phyloP scores from a whole-genome alignment of 1,140 invertebrate genomes.

The Lordiphosa collinella region DNA sequence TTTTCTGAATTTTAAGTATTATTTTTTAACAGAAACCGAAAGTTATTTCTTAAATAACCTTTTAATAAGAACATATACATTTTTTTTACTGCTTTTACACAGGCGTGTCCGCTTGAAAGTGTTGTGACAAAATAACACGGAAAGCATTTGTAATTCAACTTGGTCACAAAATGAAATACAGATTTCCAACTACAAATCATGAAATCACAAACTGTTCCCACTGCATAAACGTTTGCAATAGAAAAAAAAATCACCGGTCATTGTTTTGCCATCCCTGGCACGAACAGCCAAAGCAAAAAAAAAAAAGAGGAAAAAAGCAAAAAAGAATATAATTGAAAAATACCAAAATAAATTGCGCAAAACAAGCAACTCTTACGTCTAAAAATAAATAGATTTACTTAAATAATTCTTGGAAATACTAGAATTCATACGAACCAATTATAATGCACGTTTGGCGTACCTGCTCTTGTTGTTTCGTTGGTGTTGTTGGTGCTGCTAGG shows the following conservation, averaged over 20 bases:
- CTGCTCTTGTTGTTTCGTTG: conserved; percentile 20
- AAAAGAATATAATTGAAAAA: conserved; percentile 53
- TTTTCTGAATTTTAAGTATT: too few species aligned
- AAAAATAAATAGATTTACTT: conserved; percentile 61
- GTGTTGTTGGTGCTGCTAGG: conserved; percentile 1
- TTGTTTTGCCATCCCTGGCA: conserved; percentile 50
- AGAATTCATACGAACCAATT: conserved; percentile 25
- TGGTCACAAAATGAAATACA: too few species aligned
- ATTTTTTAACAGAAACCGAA: too few species aligned
- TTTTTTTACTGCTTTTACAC: too few species aligned
- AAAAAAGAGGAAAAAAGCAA: conserved; percentile 42
- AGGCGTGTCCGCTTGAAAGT: too few species aligned
- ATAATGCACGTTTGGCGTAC: conserved; percentile 46
- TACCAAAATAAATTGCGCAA: conserved; percentile 64
- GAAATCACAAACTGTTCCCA: background rate
- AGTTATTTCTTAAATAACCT: too few species aligned
- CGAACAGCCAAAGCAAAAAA: conserved; percentile 9
- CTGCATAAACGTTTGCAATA: conserved; percentile 18
- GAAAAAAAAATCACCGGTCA: conserved; percentile 33
- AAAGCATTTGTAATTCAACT: background rate
- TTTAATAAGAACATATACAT: too few species aligned
- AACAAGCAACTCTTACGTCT: conserved; percentile 36
- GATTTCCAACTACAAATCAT: too few species aligned
- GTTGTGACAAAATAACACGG: too few species aligned
- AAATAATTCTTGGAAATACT: conserved; percentile 41